Evolutionary conservation across 2,888 invertebrate species (phyloP), one percentile per base, ranked within the genome.

Genomic region (Rotaria macrura): DNA sequence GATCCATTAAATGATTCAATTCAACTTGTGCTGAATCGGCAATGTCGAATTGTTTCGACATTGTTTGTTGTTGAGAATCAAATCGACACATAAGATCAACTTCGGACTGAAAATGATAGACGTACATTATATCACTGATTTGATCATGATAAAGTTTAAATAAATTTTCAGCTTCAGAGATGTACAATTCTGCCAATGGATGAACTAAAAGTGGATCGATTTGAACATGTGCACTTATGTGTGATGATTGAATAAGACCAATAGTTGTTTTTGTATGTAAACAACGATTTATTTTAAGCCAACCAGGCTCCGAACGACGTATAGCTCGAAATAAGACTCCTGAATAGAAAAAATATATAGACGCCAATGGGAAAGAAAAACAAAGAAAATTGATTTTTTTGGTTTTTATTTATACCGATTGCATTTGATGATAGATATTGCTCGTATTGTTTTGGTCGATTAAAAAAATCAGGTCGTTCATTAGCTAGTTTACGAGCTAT

Each of bases 221-320:
- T n/a, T 79, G 79, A n/a, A 79, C 14, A 43, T 79, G 79, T n/a
- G 79, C 79, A 43, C 43, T 79, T 10, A 79, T 43, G 43, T 79
- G 79, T 25, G 79, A 43, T 25, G 79, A 79, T 43, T 43, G 43
- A 12, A 79, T 79, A 25, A 40, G 25, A 79, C 43, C 79, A 43
- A 43, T 25, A 10, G 79, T 79, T 25, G 79, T 79, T 43, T 79
- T 43, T 12, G 43, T 79, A 65, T 65, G 65, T 43, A 79, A 43
- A 79, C 43, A 79, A 79, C 79, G 79, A 43, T 79, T 79, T 10
- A 79, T 79, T 79, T 79, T 79, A n/a, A n/a, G 25, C 79, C 79
- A 79, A n/a, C 79, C 79, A 25, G 79, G 79, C 14, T 40, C 79
- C 7, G 79, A 79, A 79, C 79, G 79, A 79, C 40, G 79, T 43